These are phyloP conservation scores for Venusia cambrica DNA, from an alignment of 2,888 invertebrate species.

Conservation along the genomic window DNA sequence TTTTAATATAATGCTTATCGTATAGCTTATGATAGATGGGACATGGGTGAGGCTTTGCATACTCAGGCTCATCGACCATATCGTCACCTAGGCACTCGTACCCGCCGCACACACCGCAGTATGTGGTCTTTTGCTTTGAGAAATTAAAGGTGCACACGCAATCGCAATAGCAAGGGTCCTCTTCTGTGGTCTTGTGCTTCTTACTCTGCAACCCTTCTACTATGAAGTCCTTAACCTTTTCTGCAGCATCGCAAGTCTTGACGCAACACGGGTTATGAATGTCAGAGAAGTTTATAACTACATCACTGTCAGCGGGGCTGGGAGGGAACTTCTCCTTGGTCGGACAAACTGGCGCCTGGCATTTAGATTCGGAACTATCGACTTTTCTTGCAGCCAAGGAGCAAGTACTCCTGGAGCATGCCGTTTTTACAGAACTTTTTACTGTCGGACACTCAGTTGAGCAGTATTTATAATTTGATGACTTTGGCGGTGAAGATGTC, in stretches of 20 bases:
- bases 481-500: constrained; percentile 29
- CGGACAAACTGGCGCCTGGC: constrained; percentile 44
- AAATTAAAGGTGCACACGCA: constrained; percentile 66
- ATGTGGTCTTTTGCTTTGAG: constrained; percentile 62
- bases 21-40: constrained; percentile 71
- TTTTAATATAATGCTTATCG: constrained; percentile 54
- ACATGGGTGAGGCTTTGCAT: constrained; percentile 63
- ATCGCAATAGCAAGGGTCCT: constrained; percentile 64
- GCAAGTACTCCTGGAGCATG: constrained; percentile 57
- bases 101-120: constrained; percentile 68
- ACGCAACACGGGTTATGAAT: constrained; percentile 64
- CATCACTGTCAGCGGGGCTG: constrained; percentile 67
- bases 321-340: constrained; percentile 33
- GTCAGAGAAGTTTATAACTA: constrained; percentile 52
- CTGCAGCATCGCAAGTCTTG: constrained; percentile 59
- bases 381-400: constrained; percentile 26
- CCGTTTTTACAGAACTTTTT: constrained; percentile 37
- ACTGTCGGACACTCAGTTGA: constrained; percentile 51
- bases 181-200: constrained; percentile 32
- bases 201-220: constrained; percentile 45
- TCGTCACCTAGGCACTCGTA: constrained; percentile 68
- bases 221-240: constrained; percentile 64
- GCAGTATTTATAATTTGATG: constrained; percentile 48
- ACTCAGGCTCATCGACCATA: constrained; percentile 53
- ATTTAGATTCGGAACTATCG: constrained; percentile 30